Conservation (phyloP, 2,113 vertebrate species). For the Etia nguti region DNA sequence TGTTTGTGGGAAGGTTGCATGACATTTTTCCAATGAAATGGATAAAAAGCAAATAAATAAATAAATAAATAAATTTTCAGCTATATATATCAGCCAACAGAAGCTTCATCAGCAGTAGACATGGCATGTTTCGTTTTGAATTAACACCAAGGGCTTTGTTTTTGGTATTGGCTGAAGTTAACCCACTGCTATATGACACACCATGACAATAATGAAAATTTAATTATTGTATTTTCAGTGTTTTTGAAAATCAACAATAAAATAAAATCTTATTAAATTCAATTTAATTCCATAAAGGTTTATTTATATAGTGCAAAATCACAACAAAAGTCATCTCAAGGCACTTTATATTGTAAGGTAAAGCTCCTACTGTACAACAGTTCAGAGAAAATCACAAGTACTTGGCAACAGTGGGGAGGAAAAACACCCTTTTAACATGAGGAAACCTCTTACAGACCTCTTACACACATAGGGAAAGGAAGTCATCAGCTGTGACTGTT, state of each 20-base stretch:
- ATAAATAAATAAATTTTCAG: not conserved
- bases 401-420: not conserved
- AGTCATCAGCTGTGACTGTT: not conserved
- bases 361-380: not conserved
- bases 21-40: conserved; percentile 7
- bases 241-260: not conserved
- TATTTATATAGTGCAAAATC: not conserved
- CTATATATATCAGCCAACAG: not conserved
- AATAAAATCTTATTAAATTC: not conserved
- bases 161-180: not conserved
- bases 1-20: not conserved
- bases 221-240: not conserved
- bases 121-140: not conserved
- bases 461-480: not conserved
- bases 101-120: not conserved
- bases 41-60: not conserved
- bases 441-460: not conserved
- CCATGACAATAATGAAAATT: not conserved
- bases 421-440: not conserved
- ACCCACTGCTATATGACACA: not conserved
- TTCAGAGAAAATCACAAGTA: not conserved
- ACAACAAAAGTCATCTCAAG: not conserved
- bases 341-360: not conserved
- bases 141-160: not conserved
- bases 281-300: not conserved